These are phyloP conservation scores for Drosophila guanche DNA, from an alignment of 1,140 invertebrate genomes.

Conservation along the genomic window DNA sequence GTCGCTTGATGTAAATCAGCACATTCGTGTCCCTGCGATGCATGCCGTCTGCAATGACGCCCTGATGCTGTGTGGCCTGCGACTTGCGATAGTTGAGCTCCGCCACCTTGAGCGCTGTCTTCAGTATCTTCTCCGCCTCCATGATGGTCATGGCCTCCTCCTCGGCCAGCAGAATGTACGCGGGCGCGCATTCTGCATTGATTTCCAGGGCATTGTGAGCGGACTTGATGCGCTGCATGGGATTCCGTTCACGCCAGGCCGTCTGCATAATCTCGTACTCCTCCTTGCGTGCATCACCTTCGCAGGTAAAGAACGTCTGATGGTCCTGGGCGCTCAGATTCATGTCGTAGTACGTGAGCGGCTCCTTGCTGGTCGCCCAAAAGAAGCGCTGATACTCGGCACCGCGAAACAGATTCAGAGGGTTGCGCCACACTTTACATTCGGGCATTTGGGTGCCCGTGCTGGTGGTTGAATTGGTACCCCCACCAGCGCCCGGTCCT, in stretches of 20 bases:
- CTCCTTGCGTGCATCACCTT: slow-evolving; percentile 93
- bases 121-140: slow-evolving; percentile 94
- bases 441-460: slow-evolving; percentile 88
- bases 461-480: slow-evolving; percentile 46
- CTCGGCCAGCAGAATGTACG: slow-evolving; percentile 97
- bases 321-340: slow-evolving; percentile 99
- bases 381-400: slow-evolving; percentile 98
- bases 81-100: slow-evolving; percentile 91
- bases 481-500: slow-evolving; percentile 46
- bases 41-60: slow-evolving; percentile 89
- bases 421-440: slow-evolving; percentile 99
- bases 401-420: slow-evolving; percentile 96
- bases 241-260: slow-evolving; percentile 98
- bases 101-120: slow-evolving; percentile 94
- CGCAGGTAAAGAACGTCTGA: slow-evolving; percentile 98
- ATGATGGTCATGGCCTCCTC: slow-evolving; percentile 96
- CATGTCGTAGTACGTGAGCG: slow-evolving; percentile 99
- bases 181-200: slow-evolving; percentile 97
- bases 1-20: slow-evolving; percentile 96
- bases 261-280: slow-evolving; percentile 99
- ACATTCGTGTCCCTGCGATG: slow-evolving; percentile 97
- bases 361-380: slow-evolving; percentile 95
- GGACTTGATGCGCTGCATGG: slow-evolving; percentile 94
- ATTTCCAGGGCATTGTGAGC: slow-evolving; percentile 95
- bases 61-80: slow-evolving; percentile 91